Evolutionary conservation across 2,797 vertebrate species (phyloP).

Genomic region (Percopsis omiscomaycus): DNA sequence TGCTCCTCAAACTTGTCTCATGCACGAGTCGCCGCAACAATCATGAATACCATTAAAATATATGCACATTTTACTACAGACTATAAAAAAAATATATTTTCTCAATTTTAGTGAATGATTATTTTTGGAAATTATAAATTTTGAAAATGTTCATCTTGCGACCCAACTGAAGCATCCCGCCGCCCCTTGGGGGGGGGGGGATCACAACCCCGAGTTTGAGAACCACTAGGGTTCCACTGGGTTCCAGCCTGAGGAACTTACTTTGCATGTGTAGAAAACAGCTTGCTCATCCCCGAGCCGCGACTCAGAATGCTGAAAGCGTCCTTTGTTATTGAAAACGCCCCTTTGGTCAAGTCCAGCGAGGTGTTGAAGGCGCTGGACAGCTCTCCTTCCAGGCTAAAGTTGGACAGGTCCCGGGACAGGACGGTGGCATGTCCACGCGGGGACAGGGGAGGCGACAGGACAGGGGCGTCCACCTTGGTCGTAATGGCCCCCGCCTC

Average conservation of each 20-base stretch:
- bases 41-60: too few relatives aligned
- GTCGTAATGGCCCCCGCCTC: conserved; percentile 49
- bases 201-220: too few relatives aligned
- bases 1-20: too few relatives aligned
- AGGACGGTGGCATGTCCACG: conserved; percentile 55
- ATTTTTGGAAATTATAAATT: too few relatives aligned
- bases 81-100: too few relatives aligned
- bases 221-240: too few relatives aligned
- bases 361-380: conserved; percentile 87
- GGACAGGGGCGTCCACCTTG: conserved; percentile 36
- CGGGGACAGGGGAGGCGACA: conserved; percentile 64
- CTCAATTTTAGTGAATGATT: too few relatives aligned
- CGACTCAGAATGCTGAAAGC: conserved; percentile 89
- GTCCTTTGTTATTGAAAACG: conserved; percentile 91
- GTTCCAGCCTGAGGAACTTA: conserved; percentile 33
- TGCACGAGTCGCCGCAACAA: too few relatives aligned
- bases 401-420: conserved; percentile 69
- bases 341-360: conserved; percentile 94
- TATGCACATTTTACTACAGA: too few relatives aligned
- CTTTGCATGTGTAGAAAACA: conserved; percentile 79
- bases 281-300: conserved; percentile 89
- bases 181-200: too few relatives aligned
- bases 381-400: conserved; percentile 88
- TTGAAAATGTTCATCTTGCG: too few relatives aligned
- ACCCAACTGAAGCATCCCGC: too few relatives aligned